Conservation (phyloP, 2,888 invertebrate species). For the Pachymerium ferrugineum region DNA sequence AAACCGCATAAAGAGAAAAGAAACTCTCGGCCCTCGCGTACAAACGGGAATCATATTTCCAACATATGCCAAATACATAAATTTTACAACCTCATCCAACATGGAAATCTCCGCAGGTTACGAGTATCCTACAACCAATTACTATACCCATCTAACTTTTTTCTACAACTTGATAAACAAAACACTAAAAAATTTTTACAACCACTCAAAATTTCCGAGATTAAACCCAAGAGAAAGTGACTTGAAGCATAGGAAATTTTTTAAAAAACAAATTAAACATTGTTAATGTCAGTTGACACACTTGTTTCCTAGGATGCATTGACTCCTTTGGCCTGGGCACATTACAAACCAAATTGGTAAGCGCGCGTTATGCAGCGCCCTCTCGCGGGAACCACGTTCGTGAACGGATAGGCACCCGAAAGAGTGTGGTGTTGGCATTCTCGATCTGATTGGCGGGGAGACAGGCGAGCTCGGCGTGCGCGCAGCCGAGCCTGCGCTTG, state of each 20-base stretch:
- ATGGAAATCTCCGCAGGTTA: not conserved
- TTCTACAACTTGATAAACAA: not conserved
- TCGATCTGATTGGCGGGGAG: conserved; percentile 27
- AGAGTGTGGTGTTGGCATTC: conserved; percentile 25
- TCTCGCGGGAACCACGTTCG: conserved; percentile 4
- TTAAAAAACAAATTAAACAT: conserved; percentile 6
- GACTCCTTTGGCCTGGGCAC: conserved; percentile 8
- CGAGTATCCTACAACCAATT: too few species aligned
- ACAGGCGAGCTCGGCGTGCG: conserved; percentile 12
- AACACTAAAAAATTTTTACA: not conserved
- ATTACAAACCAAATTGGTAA: not conserved
- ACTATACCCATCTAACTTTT: not conserved
- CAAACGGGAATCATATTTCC: too few species aligned
- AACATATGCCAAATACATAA: not conserved
- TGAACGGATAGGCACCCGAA: not conserved
- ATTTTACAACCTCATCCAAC: not conserved
- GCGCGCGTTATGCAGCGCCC: conserved; percentile 17
- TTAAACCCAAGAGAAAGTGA: not conserved
- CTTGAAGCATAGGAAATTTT: not conserved
- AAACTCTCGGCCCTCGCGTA: too few species aligned
- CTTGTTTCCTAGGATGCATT: not conserved
- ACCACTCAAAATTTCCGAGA: not conserved
- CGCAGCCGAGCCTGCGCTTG: conserved; percentile 7
- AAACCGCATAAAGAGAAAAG: too few species aligned
- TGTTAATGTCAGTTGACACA: not conserved